Percentiles rank a stretch among this genome's conserved stretches.
These are phyloP conservation scores for Mirounga angustirostris DNA, from an alignment of 2,113 vertebrate genomes.

Conservation along the genomic window DNA sequence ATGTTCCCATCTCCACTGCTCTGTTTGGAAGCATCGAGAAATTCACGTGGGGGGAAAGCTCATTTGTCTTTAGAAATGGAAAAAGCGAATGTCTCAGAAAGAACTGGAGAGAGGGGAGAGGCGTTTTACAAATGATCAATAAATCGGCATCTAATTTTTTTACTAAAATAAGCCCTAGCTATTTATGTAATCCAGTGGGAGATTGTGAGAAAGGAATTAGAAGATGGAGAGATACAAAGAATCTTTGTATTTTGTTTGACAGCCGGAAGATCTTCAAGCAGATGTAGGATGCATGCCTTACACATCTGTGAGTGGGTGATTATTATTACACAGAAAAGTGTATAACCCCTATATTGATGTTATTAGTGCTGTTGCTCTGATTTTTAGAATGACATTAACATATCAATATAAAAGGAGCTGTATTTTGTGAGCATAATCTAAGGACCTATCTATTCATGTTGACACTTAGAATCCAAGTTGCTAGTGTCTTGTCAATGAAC, in stretches of 20 bases:
- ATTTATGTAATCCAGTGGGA: constrained; percentile 57
- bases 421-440: constrained; percentile 76
- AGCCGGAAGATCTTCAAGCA: constrained; percentile 20
- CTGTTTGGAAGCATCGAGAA: constrained; percentile 36
- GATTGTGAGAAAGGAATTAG: constrained; percentile 42
- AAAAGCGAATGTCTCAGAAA: constrained; percentile 37
- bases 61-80: constrained; percentile 50
- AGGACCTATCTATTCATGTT: background rate
- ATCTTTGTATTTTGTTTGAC: constrained; percentile 58
- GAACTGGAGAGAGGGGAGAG: background rate
- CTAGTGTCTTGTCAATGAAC: constrained; percentile 81
- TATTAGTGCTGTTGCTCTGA: background rate
- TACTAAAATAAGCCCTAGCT: constrained; percentile 57
- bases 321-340: constrained; percentile 28
- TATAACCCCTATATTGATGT: background rate
- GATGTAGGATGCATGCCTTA: constrained; percentile 5
- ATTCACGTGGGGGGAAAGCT: background rate
- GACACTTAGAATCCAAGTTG: constrained; percentile 49
- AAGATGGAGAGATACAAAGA: constrained; percentile 62
- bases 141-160: constrained; percentile 62
- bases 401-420: background rate
- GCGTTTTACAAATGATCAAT: constrained; percentile 56
- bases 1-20: background rate
- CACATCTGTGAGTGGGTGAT: constrained; percentile 13
- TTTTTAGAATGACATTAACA: background rate